Conservation (phyloP, 2,113 vertebrate species). For the Crotalus tigris region DNA sequence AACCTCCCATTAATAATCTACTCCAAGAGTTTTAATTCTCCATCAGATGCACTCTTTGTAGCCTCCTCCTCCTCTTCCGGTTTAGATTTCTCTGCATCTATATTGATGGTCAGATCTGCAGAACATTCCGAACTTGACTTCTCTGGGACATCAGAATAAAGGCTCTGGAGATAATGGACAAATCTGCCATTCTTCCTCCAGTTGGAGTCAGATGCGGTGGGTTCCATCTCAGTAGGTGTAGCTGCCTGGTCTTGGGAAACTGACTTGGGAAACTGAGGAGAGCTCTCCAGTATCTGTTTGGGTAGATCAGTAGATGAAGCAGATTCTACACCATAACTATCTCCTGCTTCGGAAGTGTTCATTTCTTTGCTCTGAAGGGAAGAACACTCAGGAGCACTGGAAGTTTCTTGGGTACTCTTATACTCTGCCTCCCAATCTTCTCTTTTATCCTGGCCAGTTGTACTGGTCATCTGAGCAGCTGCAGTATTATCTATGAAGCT, state of each 20-base stretch:
- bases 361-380: not conserved
- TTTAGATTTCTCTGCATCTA: not conserved
- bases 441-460: not conserved
- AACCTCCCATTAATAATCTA: not conserved
- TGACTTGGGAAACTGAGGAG: not conserved
- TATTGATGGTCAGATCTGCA: not conserved
- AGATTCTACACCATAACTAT: not conserved
- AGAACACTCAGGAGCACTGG: not conserved
- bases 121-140: not conserved
- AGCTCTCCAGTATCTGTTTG: not conserved
- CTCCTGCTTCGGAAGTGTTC: not conserved
- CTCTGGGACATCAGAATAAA: not conserved
- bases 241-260: not conserved
- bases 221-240: too few relatives aligned
- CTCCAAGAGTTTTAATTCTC: not conserved
- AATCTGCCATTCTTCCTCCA: not conserved
- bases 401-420: not conserved
- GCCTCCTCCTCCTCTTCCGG: not conserved
- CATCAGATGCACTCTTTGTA: not conserved
- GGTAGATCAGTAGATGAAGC: too few relatives aligned
- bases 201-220: not conserved
- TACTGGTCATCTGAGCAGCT: rapidly evolving
- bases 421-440: conserved; percentile 68
- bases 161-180: not conserved
- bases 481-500: rapidly evolving